Percentiles rank a stretch among this genome's conserved stretches.
Conservation (phyloP, 2,113 vertebrate species). For the Odontesthes bonariensis region DNA sequence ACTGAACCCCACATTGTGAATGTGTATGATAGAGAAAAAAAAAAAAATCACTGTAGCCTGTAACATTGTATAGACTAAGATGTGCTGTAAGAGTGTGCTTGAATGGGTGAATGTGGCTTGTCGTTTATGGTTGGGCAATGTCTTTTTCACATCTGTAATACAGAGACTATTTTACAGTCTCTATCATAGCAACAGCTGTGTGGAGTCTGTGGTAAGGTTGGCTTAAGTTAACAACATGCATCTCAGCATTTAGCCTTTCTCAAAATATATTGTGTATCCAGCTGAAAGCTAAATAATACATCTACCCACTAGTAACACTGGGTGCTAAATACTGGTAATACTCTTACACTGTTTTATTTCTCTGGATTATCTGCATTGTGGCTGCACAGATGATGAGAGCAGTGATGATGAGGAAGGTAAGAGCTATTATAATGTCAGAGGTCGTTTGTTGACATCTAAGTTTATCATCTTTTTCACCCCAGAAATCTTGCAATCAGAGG, state of each 20-base stretch:
- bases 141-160: no score
- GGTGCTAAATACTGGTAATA: neutral
- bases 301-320: neutral
- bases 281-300: neutral
- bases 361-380: slow-evolving; percentile 57
- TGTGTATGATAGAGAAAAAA: no score
- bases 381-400: slow-evolving; percentile 81
- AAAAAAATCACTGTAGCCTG: no score
- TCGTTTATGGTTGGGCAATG: no score
- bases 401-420: slow-evolving; percentile 88
- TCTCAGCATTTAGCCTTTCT: neutral
- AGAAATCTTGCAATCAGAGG: slow-evolving; percentile 1
- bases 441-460: slow-evolving; percentile 3
- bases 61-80: no score
- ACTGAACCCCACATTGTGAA: no score
- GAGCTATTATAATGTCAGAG: slow-evolving; percentile 49
- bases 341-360: slow-evolving; percentile 52
- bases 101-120: no score
- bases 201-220: no score
- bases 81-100: no score
- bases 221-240: neutral
- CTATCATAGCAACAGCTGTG: no score
- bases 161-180: no score
- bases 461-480: slow-evolving; percentile 2
- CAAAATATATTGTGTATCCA: neutral